phyloP scores from a whole-genome alignment of 2,113 vertebrate genomes.

The Ailuropoda melanoleuca region DNA sequence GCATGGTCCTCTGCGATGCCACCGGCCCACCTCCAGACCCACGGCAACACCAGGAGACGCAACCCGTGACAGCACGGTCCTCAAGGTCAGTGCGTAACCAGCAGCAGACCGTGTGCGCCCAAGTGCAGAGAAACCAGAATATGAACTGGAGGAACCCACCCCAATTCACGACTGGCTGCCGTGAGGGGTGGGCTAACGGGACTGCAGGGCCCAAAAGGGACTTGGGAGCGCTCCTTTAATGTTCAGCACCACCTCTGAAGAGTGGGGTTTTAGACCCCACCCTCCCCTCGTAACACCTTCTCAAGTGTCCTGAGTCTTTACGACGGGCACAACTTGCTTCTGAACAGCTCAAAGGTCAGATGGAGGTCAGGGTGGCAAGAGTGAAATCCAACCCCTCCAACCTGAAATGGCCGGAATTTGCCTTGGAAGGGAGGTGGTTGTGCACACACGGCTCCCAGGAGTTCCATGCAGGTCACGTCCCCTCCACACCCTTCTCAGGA shows the following conservation, averaged over 20 bases:
- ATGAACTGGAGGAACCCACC: accelerated
- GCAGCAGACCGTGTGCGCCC: accelerated
- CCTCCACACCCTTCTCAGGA: background rate
- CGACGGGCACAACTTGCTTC: accelerated
- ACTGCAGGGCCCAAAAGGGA: background rate
- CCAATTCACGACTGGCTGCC: accelerated
- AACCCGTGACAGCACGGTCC: accelerated
- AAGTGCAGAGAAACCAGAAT: accelerated
- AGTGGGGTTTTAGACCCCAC: accelerated
- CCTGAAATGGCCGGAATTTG: background rate
- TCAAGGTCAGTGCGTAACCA: background rate
- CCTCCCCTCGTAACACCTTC: background rate
- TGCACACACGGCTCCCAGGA: background rate
- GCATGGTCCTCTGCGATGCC: accelerated
- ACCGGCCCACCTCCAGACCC: background rate
- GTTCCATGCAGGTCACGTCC: background rate
- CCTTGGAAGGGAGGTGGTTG: background rate
- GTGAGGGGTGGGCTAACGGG: accelerated
- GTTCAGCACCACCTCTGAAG: accelerated
- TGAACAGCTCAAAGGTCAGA: background rate
- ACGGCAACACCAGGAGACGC: too few relatives aligned
- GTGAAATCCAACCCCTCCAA: background rate
- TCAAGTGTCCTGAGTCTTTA: background rate
- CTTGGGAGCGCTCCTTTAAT: accelerated
- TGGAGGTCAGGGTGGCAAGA: accelerated